A percentile compares a stretch with the other conserved stretches of the same genome.
Evolutionary conservation across 2,888 invertebrate species (phyloP).

Genomic region (Desoria tigrina): DNA sequence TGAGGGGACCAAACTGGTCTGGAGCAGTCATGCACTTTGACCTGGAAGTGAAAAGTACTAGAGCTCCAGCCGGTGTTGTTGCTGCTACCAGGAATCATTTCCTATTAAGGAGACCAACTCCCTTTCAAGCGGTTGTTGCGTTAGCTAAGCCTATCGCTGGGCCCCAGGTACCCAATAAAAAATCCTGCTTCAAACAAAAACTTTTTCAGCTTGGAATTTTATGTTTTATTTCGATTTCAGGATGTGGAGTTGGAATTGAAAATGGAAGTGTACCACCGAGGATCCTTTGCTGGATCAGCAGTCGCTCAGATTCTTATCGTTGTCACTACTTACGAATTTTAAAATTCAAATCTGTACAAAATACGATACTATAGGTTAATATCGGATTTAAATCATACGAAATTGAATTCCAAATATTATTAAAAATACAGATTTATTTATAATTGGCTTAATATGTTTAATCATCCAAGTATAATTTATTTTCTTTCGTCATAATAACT

Average conservation of each 20-base stretch:
- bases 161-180: constrained; percentile 74
- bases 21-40: constrained; percentile 72
- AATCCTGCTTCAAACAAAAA: too few species aligned
- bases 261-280: constrained; percentile 77
- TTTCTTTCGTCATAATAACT: too few species aligned
- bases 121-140: constrained; percentile 72
- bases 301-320: constrained; percentile 82
- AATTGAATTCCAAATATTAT: too few species aligned
- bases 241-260: constrained; percentile 83
- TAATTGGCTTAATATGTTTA: too few species aligned
- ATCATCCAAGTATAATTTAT: too few species aligned
- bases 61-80: constrained; percentile 63
- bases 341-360: constrained; percentile 53
- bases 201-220: too few species aligned
- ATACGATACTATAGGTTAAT: too few species aligned
- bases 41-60: constrained; percentile 64
- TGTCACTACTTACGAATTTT: constrained; percentile 81
- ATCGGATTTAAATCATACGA: too few species aligned
- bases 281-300: constrained; percentile 75
- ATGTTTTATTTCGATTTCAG: constrained; percentile 12
- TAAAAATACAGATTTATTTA: too few species aligned
- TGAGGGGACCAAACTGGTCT: constrained; percentile 76
- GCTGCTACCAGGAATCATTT: constrained; percentile 58
- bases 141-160: constrained; percentile 74
- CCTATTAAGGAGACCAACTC: constrained; percentile 62